These are phyloP conservation scores for Exephanes ischioxanthus DNA, from an alignment of 2,888 invertebrate genomes.

Conservation along the genomic window DNA sequence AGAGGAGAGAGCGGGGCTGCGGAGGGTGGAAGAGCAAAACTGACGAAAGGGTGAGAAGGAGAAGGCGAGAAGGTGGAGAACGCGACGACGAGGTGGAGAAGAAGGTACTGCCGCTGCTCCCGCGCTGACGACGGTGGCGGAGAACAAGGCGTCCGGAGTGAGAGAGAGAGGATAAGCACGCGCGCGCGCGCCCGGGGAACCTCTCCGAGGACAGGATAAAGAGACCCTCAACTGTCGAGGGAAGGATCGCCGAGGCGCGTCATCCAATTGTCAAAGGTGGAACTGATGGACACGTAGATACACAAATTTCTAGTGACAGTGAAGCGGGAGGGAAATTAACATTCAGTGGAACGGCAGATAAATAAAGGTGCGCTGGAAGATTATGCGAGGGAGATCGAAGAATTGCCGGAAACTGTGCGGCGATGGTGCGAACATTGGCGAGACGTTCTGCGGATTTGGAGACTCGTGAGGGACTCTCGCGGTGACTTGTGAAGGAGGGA, in stretches of 20 bases:
- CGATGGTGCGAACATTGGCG: constrained; percentile 20
- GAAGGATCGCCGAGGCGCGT: constrained; percentile 76
- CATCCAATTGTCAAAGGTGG: not conserved
- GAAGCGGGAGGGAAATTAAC: not conserved
- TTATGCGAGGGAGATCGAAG: constrained; percentile 74
- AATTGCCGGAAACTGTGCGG: constrained; percentile 8
- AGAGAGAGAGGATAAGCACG: constrained; percentile 6
- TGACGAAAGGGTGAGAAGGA: constrained; percentile 49
- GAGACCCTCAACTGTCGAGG: constrained; percentile 77
- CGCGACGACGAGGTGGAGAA: constrained; percentile 66
- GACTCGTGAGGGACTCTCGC: constrained; percentile 16
- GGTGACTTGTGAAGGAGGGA: not conserved
- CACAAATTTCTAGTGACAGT: not conserved
- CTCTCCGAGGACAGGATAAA: constrained; percentile 76
- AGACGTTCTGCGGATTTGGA: not conserved
- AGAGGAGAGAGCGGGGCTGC: constrained; percentile 25
- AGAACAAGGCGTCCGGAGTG: not conserved
- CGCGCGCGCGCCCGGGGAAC: constrained; percentile 45
- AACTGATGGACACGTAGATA: not conserved
- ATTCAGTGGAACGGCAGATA: not conserved
- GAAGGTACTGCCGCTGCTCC: constrained; percentile 64
- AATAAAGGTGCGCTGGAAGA: not conserved
- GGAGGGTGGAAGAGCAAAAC: constrained; percentile 35
- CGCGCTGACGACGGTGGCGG: constrained; percentile 46
- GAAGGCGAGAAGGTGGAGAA: constrained; percentile 67